Conservation (phyloP, 2,113 vertebrate species). For the Engraulis encrasicolus region DNA sequence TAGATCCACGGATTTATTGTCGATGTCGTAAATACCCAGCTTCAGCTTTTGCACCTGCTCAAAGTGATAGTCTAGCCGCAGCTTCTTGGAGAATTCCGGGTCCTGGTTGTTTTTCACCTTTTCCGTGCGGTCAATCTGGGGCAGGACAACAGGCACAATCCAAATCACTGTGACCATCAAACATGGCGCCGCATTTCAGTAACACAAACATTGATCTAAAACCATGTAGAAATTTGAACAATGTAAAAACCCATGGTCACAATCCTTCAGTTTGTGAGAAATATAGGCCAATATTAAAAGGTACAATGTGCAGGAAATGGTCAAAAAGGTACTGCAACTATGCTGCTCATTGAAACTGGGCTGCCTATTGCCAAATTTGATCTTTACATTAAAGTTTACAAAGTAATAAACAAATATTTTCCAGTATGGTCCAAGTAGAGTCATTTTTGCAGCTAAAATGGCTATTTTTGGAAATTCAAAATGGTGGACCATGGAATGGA, state of each 20-base stretch:
- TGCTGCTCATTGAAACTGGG: too few species aligned
- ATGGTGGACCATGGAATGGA: too few species aligned
- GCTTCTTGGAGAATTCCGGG: constrained; percentile 85
- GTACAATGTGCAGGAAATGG: too few species aligned
- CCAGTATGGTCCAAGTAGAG: too few species aligned
- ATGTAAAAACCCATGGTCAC: background rate
- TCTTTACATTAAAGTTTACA: too few species aligned
- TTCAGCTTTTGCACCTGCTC: constrained; percentile 90
- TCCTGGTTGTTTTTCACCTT: constrained; percentile 82
- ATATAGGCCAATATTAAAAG: too few species aligned
- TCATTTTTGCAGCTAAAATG: too few species aligned
- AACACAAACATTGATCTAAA: background rate
- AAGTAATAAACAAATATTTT: too few species aligned
- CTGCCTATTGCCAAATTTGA: too few species aligned
- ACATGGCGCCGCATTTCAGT: background rate
- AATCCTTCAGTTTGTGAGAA: background rate
- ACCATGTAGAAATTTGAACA: background rate
- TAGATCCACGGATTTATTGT: constrained; percentile 84
- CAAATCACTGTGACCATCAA: background rate
- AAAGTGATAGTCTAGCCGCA: constrained; percentile 86
- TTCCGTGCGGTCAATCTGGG: constrained; percentile 84
- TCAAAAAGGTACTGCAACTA: too few species aligned
- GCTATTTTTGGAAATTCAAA: too few species aligned
- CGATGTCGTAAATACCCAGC: constrained; percentile 86
- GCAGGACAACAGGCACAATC: background rate